Conservation (phyloP, 2,797 vertebrate species). For the Epinephelus malabaricus region DNA sequence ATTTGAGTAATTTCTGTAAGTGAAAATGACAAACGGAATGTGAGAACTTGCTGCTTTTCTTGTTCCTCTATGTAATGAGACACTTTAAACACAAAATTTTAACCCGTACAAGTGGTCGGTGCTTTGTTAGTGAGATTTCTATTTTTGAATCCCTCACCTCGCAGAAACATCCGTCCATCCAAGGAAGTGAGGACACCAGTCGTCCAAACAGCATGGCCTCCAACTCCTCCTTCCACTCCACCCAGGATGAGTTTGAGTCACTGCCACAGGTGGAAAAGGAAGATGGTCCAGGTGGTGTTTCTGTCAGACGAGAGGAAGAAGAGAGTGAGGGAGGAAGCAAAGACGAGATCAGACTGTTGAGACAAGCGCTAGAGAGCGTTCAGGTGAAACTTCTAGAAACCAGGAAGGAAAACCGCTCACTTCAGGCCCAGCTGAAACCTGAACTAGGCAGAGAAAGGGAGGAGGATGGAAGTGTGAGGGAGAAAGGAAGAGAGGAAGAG, state of each 20-base stretch:
- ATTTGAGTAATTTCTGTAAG: too few relatives aligned
- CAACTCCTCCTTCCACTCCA: conserved; percentile 88
- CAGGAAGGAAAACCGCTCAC: conserved; percentile 85
- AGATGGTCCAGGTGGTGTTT: conserved; percentile 51
- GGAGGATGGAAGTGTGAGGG: conserved; percentile 80
- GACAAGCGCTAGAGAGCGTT: conserved; percentile 86
- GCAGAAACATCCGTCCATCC: conserved; percentile 80
- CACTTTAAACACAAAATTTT: background rate
- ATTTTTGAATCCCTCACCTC: background rate
- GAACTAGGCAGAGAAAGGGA: conserved; percentile 70
- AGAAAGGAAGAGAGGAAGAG: conserved; percentile 74
- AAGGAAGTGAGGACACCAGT: conserved; percentile 79
- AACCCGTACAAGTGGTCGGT: background rate
- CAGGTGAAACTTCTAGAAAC: conserved; percentile 88
- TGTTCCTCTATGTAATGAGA: background rate
- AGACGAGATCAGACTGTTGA: conserved; percentile 85
- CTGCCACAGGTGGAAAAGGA: conserved; percentile 60
- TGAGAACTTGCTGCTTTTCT: background rate
- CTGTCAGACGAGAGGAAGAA: conserved; percentile 50
- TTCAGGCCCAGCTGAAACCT: conserved; percentile 86
- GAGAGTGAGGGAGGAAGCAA: conserved; percentile 61
- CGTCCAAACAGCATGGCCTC: conserved; percentile 87
- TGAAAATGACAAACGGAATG: background rate
- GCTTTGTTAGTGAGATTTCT: background rate
- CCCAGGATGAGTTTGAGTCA: conserved; percentile 86